A percentile compares a stretch with the other conserved stretches of the same genome.
Evolutionary conservation across 1,140 invertebrate species (phyloP).

Genomic region (Dinoponera quadriceps): DNA sequence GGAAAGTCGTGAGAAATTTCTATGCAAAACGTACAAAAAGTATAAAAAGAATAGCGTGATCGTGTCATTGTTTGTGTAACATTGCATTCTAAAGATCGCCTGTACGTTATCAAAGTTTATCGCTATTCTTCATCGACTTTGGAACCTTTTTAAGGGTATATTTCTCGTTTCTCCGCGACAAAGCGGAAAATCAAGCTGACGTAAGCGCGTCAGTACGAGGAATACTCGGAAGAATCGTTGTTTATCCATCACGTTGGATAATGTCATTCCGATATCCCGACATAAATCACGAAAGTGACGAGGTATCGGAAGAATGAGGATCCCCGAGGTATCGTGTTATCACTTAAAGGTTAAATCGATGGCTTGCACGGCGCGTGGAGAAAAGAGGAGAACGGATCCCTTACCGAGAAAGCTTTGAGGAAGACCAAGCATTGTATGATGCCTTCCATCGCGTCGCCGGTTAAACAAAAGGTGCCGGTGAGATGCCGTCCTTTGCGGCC

Average conservation of each 20-base stretch:
- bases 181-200: too few species aligned
- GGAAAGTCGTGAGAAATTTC: too few species aligned
- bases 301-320: not conserved
- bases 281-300: not conserved
- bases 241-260: not conserved
- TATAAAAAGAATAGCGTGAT: too few species aligned
- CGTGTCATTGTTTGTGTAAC: too few species aligned
- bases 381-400: conserved; percentile 75
- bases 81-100: too few species aligned
- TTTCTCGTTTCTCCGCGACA: too few species aligned
- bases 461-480: conserved; percentile 94
- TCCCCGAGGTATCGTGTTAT: not conserved
- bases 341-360: not conserved
- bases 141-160: too few species aligned
- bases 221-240: too few species aligned
- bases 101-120: too few species aligned
- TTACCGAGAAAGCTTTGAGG: conserved; percentile 96
- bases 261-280: not conserved
- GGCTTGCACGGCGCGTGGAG: not conserved
- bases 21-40: too few species aligned
- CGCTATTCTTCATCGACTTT: too few species aligned
- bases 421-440: conserved; percentile 97
- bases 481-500: conserved; percentile 92
- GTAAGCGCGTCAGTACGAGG: too few species aligned
- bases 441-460: conserved; percentile 95